phyloP scores from a whole-genome alignment of 2,113 vertebrate species.

The Salvelinus alpinus region DNA sequence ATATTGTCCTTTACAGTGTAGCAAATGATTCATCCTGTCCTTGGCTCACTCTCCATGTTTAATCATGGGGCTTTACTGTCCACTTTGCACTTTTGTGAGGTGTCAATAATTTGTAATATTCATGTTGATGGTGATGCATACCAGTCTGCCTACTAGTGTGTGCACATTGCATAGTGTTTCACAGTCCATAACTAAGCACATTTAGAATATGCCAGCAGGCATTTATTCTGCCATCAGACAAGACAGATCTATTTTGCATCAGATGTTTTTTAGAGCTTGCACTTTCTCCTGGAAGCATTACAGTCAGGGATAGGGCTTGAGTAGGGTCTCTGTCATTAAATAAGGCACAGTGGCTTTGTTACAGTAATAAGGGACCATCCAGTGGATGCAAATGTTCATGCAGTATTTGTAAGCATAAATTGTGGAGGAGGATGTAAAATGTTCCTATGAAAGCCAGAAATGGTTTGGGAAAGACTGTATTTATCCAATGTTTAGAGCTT shows the following conservation, averaged over 20 bases:
- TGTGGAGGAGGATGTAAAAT: too few species aligned
- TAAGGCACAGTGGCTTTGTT: too few species aligned
- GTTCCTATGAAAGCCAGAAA: too few species aligned
- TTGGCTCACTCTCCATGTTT: slow-evolving; percentile 43
- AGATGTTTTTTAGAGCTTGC: neutral
- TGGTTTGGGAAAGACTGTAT: too few species aligned
- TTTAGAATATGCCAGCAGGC: slow-evolving; percentile 51
- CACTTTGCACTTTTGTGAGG: slow-evolving; percentile 55
- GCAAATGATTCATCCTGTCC: slow-evolving; percentile 43
- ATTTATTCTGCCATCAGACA: slow-evolving; percentile 50
- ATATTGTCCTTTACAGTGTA: slow-evolving; percentile 35
- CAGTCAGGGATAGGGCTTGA: too few species aligned
- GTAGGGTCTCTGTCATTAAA: too few species aligned
- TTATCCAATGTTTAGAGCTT: too few species aligned
- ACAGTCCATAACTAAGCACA: slow-evolving; percentile 40
- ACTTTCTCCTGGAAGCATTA: neutral
- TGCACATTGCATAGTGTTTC: slow-evolving; percentile 38
- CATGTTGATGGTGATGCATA: slow-evolving; percentile 44
- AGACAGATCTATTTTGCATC: slow-evolving; percentile 47
- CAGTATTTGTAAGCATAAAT: neutral
- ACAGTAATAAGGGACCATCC: too few species aligned
- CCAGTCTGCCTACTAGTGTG: slow-evolving; percentile 31
- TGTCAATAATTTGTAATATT: slow-evolving; percentile 62
- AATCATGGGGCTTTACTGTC: slow-evolving; percentile 54
- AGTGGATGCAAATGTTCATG: neutral